Evolutionary conservation across 2,888 invertebrate species (phyloP), one percentile per base, ranked within the genome.

Genomic region (Rapana venosa): DNA sequence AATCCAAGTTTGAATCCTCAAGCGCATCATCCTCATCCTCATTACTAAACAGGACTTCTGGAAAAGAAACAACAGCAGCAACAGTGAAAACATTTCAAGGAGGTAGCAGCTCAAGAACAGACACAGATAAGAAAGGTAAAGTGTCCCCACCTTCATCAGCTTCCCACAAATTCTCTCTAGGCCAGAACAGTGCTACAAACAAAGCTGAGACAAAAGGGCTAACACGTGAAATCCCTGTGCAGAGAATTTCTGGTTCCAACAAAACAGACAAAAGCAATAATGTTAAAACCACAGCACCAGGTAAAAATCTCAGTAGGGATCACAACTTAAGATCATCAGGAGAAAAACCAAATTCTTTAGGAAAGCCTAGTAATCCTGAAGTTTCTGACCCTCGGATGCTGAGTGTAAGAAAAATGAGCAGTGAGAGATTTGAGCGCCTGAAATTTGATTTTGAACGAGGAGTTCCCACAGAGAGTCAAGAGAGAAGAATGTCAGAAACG

Each of bases 361-460:
- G n/a, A 84, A 87, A 87, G 26, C 66, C 88, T 70, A 58, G n/a
- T n/a, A 88, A 90, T 66, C 61, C 85, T n/a, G 88, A 88, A 17
- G 81, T 87, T 47, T 70, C 88, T 47, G 88, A 87, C 70, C 66
- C 90, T 47, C 35, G 83, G 26, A 87, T 81, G 66, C 47, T 79
- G n/a, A 58, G 70, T 26, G 32, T 91, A 17, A 90, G 92, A 17
- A 93, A 93, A 91, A 91, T 92, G 90, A 93, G 93, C 88, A 91
- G 91, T 20, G 93, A 93, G 84, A 89, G 91, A 26, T 93, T 93
- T 88, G 92, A 93, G 88, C 91, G 93, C 77, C 85, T 93, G 6
- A 92, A 92, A 87, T 92, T 92, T 83, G 92, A 92, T 61, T 93
- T 92, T 91, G 92, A 93, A 87, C 91, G 92, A 32, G 92, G 92